phyloP scores from a whole-genome alignment of 2,113 vertebrate genomes.

The Psammodynastes pulverulentus region DNA sequence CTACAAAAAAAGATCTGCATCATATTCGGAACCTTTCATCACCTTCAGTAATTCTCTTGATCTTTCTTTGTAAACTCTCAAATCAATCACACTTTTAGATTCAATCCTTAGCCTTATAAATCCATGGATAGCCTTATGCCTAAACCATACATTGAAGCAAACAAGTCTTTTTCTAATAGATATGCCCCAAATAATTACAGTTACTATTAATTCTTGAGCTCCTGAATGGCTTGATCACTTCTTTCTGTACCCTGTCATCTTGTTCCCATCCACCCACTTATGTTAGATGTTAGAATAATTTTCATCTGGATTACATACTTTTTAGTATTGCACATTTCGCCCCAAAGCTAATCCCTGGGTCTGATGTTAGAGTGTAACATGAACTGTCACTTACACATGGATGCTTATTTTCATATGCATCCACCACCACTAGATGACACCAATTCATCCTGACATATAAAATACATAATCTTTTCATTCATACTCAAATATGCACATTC shows the following conservation, averaged over 20 bases:
- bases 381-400: neutral
- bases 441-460: neutral
- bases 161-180: neutral
- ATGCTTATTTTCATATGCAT: neutral
- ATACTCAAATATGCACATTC: neutral
- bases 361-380: neutral
- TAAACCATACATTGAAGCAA: neutral
- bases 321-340: neutral
- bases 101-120: neutral
- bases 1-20: neutral
- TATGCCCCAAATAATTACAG: neutral
- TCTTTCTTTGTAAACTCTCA: neutral
- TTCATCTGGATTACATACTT: neutral
- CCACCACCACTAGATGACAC: neutral
- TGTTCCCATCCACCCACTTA: neutral
- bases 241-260: neutral
- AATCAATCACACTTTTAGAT: neutral
- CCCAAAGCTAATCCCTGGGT: neutral
- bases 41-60: neutral
- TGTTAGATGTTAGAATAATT: neutral
- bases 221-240: neutral
- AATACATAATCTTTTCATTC: neutral
- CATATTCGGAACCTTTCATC: neutral
- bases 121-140: neutral
- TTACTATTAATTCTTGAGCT: neutral